Evolutionary conservation across 1,140 invertebrate species (phyloP), one percentile per base, ranked within the genome.

Genomic region (Eurosta solidaginis): DNA sequence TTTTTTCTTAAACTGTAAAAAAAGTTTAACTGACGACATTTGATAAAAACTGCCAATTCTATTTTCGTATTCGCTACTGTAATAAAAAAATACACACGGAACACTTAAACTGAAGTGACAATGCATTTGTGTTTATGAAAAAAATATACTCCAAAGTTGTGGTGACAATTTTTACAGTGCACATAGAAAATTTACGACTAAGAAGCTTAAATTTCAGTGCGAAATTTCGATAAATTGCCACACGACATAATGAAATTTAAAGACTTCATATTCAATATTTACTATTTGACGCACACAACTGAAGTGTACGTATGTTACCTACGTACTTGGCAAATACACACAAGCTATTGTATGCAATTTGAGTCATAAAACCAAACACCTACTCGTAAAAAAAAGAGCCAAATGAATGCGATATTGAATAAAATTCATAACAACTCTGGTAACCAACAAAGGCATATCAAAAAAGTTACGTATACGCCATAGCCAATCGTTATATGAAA

Each of bases 361-460:
- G 4, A 59, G 17, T 29, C 47, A n/a, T 49, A 49, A 4, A 52
- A 22, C 9, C 2, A 36, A 20, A 33, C 33, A 20, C 50, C 22
- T 27, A 25, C 22, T 12, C 27, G 29, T 12, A 59, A 14, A 29
- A 3, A 33, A 17, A 17, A 6, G 14, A 29, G 33, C 29, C 12
- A 33, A 17, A 20, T 17, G 6, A n/a, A 40, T 22, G 33, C 59
- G 40, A 68, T 68, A n/a, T n/a, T 68, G 59, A 68, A 68, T 68
- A 68, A 42, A 68, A 68, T 68, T 36, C 59, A 68, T 68, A 68
- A 68, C n/a, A n/a, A 33, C 59, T 40, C 33, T 29, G 10, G n/a
- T 0, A 5, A 29, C 54, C 29, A 5, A 6, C 33, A 22, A 3
- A 9, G n/a, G 3, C 45, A 47, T 0, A 68, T 27, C 3, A 12